phyloP scores from a whole-genome alignment of 2,113 vertebrate species.

The Misgurnus mizolepis region DNA sequence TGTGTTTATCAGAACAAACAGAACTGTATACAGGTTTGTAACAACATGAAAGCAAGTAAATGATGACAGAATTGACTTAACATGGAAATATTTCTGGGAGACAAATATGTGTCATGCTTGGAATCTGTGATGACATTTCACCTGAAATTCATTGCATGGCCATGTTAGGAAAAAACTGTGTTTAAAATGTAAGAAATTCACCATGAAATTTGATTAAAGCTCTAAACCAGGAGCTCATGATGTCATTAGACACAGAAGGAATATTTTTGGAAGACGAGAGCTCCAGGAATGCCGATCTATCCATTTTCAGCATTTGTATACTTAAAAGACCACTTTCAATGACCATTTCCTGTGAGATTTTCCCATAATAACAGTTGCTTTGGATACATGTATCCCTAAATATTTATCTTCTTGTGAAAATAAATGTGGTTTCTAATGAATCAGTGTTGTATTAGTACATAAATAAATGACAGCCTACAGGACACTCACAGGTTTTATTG shows the following conservation, averaged over 20 bases:
- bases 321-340: too few relatives aligned
- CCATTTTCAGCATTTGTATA: too few relatives aligned
- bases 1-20: too few relatives aligned
- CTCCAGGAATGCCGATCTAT: neutral
- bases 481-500: neutral
- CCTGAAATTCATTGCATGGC: neutral
- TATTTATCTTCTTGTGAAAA: neutral
- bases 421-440: neutral
- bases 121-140: neutral
- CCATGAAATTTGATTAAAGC: slow-evolving; percentile 31
- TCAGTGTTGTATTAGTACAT: neutral
- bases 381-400: neutral
- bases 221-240: slow-evolving; percentile 1
- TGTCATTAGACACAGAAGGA: slow-evolving; percentile 22
- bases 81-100: neutral
- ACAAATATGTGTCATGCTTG: slow-evolving; percentile 1
- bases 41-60: too few relatives aligned
- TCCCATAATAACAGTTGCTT: neutral
- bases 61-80: too few relatives aligned
- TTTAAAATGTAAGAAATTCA: slow-evolving; percentile 37
- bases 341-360: too few relatives aligned
- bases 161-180: too few relatives aligned
- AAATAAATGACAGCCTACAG: neutral
- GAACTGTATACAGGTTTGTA: too few relatives aligned
- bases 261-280: neutral